Evolutionary conservation across 2,113 vertebrate species (phyloP).

Genomic region (Xiphias gladius): DNA sequence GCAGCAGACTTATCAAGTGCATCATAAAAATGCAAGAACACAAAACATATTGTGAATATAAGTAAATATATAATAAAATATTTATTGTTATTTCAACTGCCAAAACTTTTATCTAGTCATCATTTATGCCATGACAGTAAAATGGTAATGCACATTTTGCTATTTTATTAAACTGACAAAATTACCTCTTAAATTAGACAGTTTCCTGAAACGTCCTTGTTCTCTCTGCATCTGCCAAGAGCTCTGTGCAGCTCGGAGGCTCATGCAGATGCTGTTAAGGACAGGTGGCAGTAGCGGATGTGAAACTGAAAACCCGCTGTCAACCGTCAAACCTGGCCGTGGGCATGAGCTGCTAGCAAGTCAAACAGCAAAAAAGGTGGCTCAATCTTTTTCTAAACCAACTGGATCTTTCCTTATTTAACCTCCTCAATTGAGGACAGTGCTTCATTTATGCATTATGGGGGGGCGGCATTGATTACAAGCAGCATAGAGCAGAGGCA

Average conservation of each 20-base stretch:
- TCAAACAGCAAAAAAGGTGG: neutral
- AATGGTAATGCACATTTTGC: slow-evolving; percentile 17
- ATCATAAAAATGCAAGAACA: neutral
- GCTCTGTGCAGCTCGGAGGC: slow-evolving; percentile 7
- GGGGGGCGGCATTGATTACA: slow-evolving; percentile 16
- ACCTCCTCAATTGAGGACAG: neutral
- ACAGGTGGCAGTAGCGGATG: slow-evolving; percentile 7
- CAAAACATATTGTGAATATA: neutral
- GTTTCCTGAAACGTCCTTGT: neutral
- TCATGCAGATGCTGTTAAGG: slow-evolving; percentile 21
- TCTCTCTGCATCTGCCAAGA: neutral
- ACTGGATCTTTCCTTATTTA: slow-evolving; percentile 32
- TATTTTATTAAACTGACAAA: slow-evolving; percentile 23
- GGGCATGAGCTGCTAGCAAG: slow-evolving; percentile 18
- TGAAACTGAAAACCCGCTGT: slow-evolving; percentile 33
- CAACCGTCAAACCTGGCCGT: slow-evolving; percentile 28
- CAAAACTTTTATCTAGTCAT: slow-evolving; percentile 6
- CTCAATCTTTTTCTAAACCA: slow-evolving; percentile 29
- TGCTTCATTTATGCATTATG: slow-evolving; percentile 30
- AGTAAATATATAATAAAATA: slow-evolving; percentile 8
- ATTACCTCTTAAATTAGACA: slow-evolving; percentile 28
- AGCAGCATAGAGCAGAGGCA: slow-evolving; percentile 8
- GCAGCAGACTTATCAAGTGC: neutral
- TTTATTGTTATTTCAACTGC: neutral
- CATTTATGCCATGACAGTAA: neutral